phyloP scores from a whole-genome alignment of 2,888 invertebrate genomes.

The Diarsia rubi region DNA sequence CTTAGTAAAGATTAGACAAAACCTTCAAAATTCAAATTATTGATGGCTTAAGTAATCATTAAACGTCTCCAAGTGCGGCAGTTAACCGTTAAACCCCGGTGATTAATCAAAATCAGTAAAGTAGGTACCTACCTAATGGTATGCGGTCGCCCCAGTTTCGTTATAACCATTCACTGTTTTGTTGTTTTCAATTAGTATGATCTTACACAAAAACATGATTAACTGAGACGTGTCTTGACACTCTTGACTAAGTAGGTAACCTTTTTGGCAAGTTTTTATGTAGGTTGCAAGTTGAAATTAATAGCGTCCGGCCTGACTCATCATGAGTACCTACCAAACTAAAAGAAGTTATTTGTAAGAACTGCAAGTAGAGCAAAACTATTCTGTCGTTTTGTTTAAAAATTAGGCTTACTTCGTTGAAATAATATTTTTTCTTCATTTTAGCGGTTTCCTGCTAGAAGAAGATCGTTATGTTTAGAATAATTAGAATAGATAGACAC shows the following conservation, averaged over 20 bases:
- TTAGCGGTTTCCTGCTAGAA: conserved; percentile 6
- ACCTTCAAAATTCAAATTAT: too few relatives aligned
- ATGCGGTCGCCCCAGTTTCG: conserved; percentile 60
- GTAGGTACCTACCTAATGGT: conserved; percentile 30
- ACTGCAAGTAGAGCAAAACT: conserved; percentile 37
- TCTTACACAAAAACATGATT: conserved; percentile 47
- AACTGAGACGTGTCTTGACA: conserved; percentile 19
- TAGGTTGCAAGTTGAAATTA: conserved; percentile 49
- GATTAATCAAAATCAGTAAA: conserved; percentile 56
- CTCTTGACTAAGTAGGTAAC: conserved; percentile 51
- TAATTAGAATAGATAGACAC: too few relatives aligned
- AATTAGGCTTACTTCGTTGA: neutral
- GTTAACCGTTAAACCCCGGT: conserved; percentile 5
- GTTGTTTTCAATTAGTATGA: conserved; percentile 42
- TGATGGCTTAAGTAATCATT: too few relatives aligned
- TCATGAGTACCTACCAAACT: conserved; percentile 27
- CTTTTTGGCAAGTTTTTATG: conserved; percentile 58
- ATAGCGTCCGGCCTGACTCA: conserved; percentile 45
- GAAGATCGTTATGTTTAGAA: neutral
- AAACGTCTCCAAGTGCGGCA: neutral
- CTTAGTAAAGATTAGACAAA: too few relatives aligned
- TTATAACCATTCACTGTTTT: conserved; percentile 39
- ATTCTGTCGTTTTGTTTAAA: conserved; percentile 1
- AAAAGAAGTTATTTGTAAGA: conserved; percentile 36
- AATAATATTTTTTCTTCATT: conserved; percentile 14